Evolutionary conservation across 2,113 vertebrate species (phyloP), one percentile per base, ranked within the genome.

Genomic region (Oostethus manadensis): DNA sequence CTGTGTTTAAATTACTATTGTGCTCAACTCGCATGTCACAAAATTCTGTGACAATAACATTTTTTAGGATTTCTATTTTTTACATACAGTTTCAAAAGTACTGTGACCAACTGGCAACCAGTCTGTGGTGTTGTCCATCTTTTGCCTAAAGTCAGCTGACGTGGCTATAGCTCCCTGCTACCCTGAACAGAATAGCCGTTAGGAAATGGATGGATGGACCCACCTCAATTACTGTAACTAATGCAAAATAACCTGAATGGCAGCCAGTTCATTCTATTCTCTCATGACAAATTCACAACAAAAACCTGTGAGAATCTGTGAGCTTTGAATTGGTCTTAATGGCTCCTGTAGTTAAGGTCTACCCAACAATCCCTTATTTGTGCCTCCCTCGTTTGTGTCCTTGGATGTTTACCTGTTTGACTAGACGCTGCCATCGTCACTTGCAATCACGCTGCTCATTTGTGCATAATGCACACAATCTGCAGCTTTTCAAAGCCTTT

Each of bases 251-350:
- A n/a, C n/a, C 70, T 73, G 61, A 66, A 71, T 62, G 6, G 40
- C 61, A 53, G 53, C n/a, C 33, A 3, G 60, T 47, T 65, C 58
- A 60, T 2, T 48, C 7, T 58, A 23, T 46, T 50, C 18, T 65
- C n/a, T 50, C 51, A 68, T 64, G 46, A 38, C 17, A 15, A 49
- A 66, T 64, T 50, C 26, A 20, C 22, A 18, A 10, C 20, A 35
- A 8, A 44, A 58, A 47, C 58, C 58, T 48, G 23, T 48, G 18
- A 51, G 54, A 26, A 48, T 46, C 44, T 43, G 40, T 49, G 46
- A 54, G 23, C 51, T 45, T 58, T 58, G 54, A 66, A 67, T 74
- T 62, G 58, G 21, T 56, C 50, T 64, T 55, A 81, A 74, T 66
- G 62, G 42, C 55, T 0, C 2, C 15, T 9, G 8, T 33, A 45